phyloP scores from a whole-genome alignment of 2,113 vertebrate genomes.

The Apodemus sylvaticus region DNA sequence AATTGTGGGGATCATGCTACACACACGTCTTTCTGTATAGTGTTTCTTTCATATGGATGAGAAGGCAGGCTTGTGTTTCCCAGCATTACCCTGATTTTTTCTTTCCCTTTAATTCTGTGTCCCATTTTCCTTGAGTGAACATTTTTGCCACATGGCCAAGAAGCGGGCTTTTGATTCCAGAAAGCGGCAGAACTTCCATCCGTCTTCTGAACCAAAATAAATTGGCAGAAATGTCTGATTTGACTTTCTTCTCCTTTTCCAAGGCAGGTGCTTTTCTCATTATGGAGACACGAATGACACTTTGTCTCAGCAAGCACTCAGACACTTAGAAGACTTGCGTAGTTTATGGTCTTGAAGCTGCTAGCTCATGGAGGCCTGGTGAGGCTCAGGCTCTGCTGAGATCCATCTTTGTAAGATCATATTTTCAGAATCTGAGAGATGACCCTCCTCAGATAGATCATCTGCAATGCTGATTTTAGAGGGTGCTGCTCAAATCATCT shows the following conservation, averaged over 20 bases:
- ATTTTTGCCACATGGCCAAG: background rate
- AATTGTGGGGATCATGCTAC: background rate
- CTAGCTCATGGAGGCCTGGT: background rate
- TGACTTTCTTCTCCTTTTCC: constrained; percentile 66
- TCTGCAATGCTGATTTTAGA: background rate
- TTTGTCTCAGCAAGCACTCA: constrained; percentile 47
- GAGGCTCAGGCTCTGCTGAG: rapidly evolving
- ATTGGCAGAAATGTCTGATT: constrained; percentile 57
- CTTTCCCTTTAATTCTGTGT: background rate
- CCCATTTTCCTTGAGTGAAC: background rate
- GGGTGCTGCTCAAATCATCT: background rate
- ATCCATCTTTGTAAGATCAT: background rate
- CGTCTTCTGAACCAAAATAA: constrained; percentile 47
- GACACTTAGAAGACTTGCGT: background rate
- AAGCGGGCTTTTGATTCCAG: background rate
- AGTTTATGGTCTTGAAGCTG: background rate
- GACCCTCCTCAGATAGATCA: background rate
- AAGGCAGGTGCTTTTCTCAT: constrained; percentile 57
- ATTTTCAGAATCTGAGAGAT: background rate
- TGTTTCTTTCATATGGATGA: background rate
- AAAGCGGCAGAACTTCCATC: background rate
- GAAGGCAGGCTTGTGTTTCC: background rate
- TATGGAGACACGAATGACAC: constrained; percentile 56
- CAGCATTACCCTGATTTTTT: background rate
- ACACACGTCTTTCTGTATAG: background rate